These are phyloP conservation scores for Peromyscus melanophrys DNA, from an alignment of 2,797 vertebrate species.

Conservation along the genomic window DNA sequence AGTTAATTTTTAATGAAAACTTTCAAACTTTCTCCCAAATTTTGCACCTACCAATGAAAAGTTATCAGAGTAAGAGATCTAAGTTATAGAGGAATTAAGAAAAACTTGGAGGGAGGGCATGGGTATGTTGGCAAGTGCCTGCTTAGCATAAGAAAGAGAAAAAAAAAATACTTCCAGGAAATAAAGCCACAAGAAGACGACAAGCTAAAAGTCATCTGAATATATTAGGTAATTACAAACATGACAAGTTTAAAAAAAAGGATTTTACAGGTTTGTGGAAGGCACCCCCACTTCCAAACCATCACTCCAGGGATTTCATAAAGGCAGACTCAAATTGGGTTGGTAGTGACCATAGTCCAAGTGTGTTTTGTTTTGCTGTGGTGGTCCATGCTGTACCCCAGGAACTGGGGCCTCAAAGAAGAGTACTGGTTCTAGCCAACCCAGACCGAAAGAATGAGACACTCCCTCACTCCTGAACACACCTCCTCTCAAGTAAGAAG, in stretches of 20 bases:
- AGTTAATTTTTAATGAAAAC: conserved; percentile 46
- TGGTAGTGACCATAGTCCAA: neutral
- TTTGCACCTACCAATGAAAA: conserved; percentile 55
- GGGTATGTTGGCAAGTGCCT: neutral
- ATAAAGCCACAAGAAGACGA: neutral
- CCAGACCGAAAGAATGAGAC: neutral
- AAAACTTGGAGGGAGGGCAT: neutral
- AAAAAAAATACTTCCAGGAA: neutral
- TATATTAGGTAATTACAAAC: conserved; percentile 48
- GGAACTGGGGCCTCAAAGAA: neutral
- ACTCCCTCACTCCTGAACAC: neutral
- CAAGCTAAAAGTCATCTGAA: conserved; percentile 39
- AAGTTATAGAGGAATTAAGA: neutral
- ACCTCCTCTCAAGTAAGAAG: neutral
- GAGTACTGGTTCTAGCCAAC: neutral
- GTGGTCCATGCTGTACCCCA: neutral
- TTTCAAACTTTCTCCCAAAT: conserved; percentile 52
- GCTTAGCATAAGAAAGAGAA: neutral
- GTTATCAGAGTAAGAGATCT: neutral
- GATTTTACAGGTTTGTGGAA: conserved; percentile 38
- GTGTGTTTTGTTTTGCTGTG: neutral
- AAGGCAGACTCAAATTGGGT: neutral
- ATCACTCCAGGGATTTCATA: neutral
- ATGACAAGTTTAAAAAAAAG: conserved; percentile 22
- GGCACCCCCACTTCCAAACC: neutral